Percentiles rank a stretch among this genome's conserved stretches.
Evolutionary conservation across 2,797 vertebrate genomes (phyloP).

Genomic region (Acomys russatus): DNA sequence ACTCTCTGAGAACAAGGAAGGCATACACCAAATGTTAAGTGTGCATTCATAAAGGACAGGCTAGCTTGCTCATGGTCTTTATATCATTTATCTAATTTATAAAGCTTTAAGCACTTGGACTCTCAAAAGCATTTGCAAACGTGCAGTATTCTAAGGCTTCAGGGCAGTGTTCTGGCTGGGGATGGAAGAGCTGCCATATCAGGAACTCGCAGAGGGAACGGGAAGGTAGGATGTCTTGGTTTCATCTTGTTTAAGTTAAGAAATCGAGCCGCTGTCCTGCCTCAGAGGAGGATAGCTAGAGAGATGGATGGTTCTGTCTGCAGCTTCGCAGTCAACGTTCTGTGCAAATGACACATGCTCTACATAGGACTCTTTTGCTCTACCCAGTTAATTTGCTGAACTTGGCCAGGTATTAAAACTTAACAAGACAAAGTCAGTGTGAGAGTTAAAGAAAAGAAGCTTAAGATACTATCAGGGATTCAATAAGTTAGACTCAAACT

Average conservation of each 20-base stretch:
- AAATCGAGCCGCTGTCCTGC: background rate
- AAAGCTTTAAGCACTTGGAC: constrained; percentile 58
- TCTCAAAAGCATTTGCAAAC: constrained; percentile 66
- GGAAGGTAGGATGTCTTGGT: constrained; percentile 35
- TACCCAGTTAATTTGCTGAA: constrained; percentile 9
- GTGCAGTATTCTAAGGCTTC: constrained; percentile 15
- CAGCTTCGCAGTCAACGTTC: background rate
- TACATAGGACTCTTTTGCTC: background rate
- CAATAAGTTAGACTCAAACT: background rate
- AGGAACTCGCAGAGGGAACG: constrained; percentile 3
- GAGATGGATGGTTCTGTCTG: background rate
- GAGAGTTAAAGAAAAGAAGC: constrained; percentile 31
- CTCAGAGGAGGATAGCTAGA: background rate
- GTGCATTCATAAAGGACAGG: constrained; percentile 46
- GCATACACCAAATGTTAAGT: constrained; percentile 9
- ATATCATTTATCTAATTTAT: constrained; percentile 65
- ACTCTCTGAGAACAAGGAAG: constrained; percentile 63
- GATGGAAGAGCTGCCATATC: constrained; percentile 39
- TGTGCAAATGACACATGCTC: background rate
- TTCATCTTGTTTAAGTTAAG: constrained; percentile 51
- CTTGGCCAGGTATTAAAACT: constrained; percentile 10
- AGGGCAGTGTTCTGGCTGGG: background rate
- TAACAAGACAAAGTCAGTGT: constrained; percentile 19
- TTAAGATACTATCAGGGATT: constrained; percentile 22
- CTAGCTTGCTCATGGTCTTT: constrained; percentile 40